A percentile compares a stretch with the other conserved stretches of the same genome.
Evolutionary conservation across 2,113 vertebrate species (phyloP).

Genomic region (Hipposideros armiger): DNA sequence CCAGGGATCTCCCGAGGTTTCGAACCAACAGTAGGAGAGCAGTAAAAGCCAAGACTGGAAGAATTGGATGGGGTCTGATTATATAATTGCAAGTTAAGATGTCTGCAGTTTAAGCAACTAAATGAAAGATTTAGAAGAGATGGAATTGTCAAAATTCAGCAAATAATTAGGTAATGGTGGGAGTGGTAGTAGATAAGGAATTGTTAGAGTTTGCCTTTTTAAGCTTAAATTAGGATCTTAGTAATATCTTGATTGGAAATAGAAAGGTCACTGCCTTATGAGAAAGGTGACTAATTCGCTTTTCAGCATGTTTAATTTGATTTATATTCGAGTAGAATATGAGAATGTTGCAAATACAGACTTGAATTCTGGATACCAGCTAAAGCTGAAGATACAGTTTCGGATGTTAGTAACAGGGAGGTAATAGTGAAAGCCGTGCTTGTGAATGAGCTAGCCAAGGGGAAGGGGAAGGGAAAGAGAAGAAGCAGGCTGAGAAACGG

Average conservation of each 20-base stretch:
- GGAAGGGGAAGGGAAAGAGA: neutral
- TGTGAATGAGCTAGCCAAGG: neutral
- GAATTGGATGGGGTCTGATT: neutral
- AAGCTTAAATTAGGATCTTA: neutral
- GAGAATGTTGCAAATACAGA: neutral
- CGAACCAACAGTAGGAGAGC: neutral
- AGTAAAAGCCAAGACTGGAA: neutral
- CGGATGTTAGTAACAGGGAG: neutral
- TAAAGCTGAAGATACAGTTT: neutral
- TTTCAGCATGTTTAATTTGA: neutral
- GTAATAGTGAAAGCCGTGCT: neutral
- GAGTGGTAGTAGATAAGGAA: neutral
- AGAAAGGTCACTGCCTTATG: neutral
- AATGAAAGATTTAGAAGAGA: neutral
- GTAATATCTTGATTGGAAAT: neutral
- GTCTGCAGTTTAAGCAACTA: neutral
- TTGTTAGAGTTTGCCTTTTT: neutral
- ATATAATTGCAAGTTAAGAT: neutral
- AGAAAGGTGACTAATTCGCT: neutral
- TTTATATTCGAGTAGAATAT: neutral
- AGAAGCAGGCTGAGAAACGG: neutral
- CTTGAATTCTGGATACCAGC: neutral
- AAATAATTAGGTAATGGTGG: neutral
- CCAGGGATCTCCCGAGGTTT: neutral
- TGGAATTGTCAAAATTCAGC: constrained; percentile 12